Conservation (phyloP, 2,797 vertebrate species). For the Syndactyla subalaris region DNA sequence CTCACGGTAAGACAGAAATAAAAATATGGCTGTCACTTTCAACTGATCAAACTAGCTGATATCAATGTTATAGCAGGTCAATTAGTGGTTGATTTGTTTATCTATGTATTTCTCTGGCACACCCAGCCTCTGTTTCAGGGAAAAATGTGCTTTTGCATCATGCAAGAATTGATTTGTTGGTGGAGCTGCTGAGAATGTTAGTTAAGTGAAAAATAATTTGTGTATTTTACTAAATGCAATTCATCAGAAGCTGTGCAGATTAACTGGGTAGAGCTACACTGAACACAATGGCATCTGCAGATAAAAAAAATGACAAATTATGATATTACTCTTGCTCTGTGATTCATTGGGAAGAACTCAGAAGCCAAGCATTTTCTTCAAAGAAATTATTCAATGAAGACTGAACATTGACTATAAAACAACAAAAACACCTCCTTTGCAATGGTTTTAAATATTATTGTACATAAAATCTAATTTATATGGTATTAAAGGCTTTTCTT, state of each 20-base stretch:
- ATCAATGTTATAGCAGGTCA: background rate
- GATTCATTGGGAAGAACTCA: constrained; percentile 38
- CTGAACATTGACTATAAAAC: constrained; percentile 33
- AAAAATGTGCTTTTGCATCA: background rate
- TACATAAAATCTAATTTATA: constrained; percentile 67
- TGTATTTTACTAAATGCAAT: constrained; percentile 9
- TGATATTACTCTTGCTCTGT: constrained; percentile 10
- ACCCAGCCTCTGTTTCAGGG: background rate
- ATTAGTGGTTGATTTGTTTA: background rate
- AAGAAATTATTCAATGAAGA: constrained; percentile 36
- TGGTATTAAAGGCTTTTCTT: constrained; percentile 24
- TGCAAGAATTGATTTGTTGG: background rate
- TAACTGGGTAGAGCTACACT: background rate
- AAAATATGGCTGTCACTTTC: background rate
- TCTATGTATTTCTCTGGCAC: background rate
- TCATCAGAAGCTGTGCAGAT: constrained; percentile 34
- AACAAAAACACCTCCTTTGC: constrained; percentile 40
- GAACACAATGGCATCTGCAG: constrained; percentile 20
- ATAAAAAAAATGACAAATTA: constrained; percentile 42
- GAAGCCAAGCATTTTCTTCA: background rate
- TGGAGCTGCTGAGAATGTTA: background rate
- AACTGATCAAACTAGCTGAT: background rate
- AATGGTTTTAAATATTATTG: constrained; percentile 46
- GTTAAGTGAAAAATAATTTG: constrained; percentile 25
- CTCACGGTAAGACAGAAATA: background rate